Evolutionary conservation across 2,888 invertebrate species (phyloP).

Genomic region (Eupithecia tripunctaria): DNA sequence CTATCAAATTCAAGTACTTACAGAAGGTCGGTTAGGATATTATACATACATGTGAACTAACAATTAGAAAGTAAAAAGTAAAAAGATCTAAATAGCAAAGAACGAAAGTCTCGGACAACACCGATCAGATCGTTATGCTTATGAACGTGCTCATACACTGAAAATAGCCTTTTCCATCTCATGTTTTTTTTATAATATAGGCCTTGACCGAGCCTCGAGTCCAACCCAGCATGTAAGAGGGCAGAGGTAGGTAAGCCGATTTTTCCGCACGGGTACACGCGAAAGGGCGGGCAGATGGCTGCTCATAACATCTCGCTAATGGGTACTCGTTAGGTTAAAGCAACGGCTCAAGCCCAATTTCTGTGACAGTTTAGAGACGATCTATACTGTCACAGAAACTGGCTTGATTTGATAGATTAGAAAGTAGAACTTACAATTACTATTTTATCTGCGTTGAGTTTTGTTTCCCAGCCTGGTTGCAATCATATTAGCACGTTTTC

Average conservation of each 20-base stretch:
- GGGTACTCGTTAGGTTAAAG: background rate
- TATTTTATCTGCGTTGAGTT: background rate
- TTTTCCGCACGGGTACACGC: conserved; percentile 23
- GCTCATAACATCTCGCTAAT: conserved; percentile 19
- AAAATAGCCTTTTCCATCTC: background rate
- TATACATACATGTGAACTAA: too few species aligned
- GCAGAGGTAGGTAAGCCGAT: conserved; percentile 2
- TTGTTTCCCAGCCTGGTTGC: background rate
- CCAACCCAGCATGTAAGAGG: background rate
- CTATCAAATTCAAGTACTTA: too few species aligned
- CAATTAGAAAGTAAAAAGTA: too few species aligned
- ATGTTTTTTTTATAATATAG: background rate
- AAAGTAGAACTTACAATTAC: background rate
- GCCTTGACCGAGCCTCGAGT: background rate
- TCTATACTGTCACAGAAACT: background rate
- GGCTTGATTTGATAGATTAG: background rate
- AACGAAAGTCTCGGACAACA: too few species aligned
- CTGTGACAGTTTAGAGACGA: too few species aligned
- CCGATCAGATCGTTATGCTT: too few species aligned
- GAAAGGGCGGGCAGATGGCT: conserved; percentile 12
- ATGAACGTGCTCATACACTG: background rate
- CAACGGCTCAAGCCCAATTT: background rate
- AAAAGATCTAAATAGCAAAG: too few species aligned
- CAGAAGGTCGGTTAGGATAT: too few species aligned
- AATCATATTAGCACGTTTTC: too few species aligned